Evolutionary conservation across 2,888 invertebrate genomes (phyloP), one percentile per base, ranked within the genome.

Genomic region (Harpalus rufipes): DNA sequence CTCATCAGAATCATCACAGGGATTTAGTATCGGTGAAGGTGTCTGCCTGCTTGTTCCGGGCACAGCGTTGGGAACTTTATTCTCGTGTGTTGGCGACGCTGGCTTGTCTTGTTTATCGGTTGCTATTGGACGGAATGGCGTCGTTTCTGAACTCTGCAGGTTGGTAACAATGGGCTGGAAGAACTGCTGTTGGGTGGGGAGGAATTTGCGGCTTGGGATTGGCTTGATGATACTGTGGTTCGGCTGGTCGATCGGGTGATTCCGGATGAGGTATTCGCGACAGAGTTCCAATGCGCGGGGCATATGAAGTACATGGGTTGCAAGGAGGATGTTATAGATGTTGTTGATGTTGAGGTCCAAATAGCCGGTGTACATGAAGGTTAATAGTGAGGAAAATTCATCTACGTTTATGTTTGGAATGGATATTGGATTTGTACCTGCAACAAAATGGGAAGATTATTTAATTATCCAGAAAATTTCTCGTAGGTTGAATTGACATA

Each of bases 311-410:
- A 95, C 92, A 90, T 95, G 95, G 8, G 95, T 95, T 5, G 95
- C 95, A 86, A 95, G 89, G 8, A 95, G 90, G 63, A 95, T 94
- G 87, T 94, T 94, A 91, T 95, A 95, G 86, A 95, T 95, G 90
- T 95, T 95, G 85, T 94, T 93, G 86, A 94, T 91, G 87, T 93
- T 95, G 32, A 95, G 91, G 88, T 95, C 95, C 88, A 96, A 90
- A 87, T 93, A 94, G 21, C 95, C 95, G 6, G 95, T 95, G 90
- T 95, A 95, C 95, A 96, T 95, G 91, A 95, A 95, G 21, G 94
- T 94, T 51, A 96, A 90, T 5, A 96, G 90, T 0, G 94, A 94
- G 0, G 94, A 94, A 89, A 95, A 95, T 86, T 93, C 93, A 87
- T 93, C 93, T 0, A 93, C 91, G 85, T 93, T 93, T 4, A 94